These are phyloP conservation scores for Dascyllus trimaculatus DNA, from an alignment of 2,113 vertebrate genomes.

Conservation along the genomic window DNA sequence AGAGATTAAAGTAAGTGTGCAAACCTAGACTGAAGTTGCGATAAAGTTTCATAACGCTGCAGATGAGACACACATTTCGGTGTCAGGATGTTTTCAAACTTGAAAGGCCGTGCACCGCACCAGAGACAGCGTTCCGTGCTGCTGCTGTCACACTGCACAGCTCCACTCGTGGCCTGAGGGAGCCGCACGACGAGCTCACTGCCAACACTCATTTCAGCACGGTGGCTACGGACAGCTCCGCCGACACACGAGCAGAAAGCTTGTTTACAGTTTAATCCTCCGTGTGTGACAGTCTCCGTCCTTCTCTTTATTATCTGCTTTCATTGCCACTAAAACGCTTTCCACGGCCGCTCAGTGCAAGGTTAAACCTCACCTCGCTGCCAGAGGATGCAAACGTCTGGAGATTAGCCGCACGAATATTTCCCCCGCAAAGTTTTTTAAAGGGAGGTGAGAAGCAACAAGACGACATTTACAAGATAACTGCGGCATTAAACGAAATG, in stretches of 20 bases:
- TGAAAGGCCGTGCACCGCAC: conserved; percentile 3
- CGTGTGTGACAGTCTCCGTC: conserved; percentile 14
- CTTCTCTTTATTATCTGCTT: conserved; percentile 22
- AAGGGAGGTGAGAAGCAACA: conserved; percentile 5
- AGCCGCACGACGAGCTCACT: conserved; percentile 33
- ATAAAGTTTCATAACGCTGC: background rate
- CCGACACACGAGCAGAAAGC: conserved; percentile 23
- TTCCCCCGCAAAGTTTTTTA: conserved; percentile 18
- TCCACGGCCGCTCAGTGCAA: conserved; percentile 6
- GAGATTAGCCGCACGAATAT: conserved; percentile 19
- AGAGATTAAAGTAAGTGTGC: background rate
- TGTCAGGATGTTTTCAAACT: background rate
- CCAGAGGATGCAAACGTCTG: conserved; percentile 1
- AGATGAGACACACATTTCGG: conserved; percentile 11
- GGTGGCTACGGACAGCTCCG: conserved; percentile 63
- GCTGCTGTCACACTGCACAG: conserved; percentile 31
- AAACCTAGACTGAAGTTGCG: background rate
- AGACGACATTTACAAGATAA: conserved; percentile 26
- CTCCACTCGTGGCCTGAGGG: conserved; percentile 44
- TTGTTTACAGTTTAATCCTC: conserved; percentile 34
- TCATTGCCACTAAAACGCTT: background rate
- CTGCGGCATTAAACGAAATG: conserved; percentile 8
- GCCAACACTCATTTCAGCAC: conserved; percentile 64
- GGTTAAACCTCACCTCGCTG: conserved; percentile 17
- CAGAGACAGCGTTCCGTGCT: conserved; percentile 40